Evolutionary conservation across 2,888 invertebrate species (phyloP).

Genomic region (Brachyopa scutellaris): DNA sequence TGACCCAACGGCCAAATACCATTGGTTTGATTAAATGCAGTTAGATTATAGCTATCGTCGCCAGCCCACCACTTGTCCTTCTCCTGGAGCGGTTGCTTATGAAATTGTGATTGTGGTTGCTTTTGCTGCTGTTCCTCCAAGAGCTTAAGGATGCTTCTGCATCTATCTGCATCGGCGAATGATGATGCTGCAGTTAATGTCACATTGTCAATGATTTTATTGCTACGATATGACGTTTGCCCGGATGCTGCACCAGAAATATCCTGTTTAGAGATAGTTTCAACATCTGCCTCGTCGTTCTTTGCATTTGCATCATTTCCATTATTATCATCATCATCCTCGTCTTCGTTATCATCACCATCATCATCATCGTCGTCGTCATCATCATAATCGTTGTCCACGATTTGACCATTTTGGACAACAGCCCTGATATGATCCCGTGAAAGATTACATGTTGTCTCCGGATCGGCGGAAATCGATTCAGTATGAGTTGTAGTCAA

Average conservation of each 20-base stretch:
- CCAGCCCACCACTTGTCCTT: slow-evolving; percentile 76
- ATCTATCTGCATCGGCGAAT: slow-evolving; percentile 76
- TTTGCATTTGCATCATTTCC: slow-evolving; percentile 54
- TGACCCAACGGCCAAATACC: slow-evolving; percentile 87
- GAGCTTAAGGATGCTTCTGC: slow-evolving; percentile 78
- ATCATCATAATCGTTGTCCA: slow-evolving; percentile 75
- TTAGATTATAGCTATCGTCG: slow-evolving; percentile 81
- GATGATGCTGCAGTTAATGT: slow-evolving; percentile 77
- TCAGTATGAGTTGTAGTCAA: slow-evolving; percentile 78
- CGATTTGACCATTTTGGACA: slow-evolving; percentile 66
- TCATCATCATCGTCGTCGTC: slow-evolving; percentile 75
- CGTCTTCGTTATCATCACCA: slow-evolving; percentile 71
- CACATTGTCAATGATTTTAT: slow-evolving; percentile 76
- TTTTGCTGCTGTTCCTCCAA: slow-evolving; percentile 76
- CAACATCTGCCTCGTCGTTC: slow-evolving; percentile 55
- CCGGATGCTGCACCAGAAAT: slow-evolving; percentile 59
- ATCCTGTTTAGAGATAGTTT: slow-evolving; percentile 46
- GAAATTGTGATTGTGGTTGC: slow-evolving; percentile 66
- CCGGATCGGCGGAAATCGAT: slow-evolving; percentile 69
- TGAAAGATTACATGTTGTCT: slow-evolving; percentile 67
- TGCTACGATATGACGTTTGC: slow-evolving; percentile 57
- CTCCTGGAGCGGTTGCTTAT: slow-evolving; percentile 66
- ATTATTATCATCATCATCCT: slow-evolving; percentile 57
- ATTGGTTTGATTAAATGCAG: slow-evolving; percentile 82
- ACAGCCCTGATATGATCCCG: slow-evolving; percentile 59